A percentile compares a stretch with the other conserved stretches of the same genome.
These are phyloP conservation scores for Phoebastria nigripes DNA, from an alignment of 2,797 vertebrate species.

Conservation along the genomic window DNA sequence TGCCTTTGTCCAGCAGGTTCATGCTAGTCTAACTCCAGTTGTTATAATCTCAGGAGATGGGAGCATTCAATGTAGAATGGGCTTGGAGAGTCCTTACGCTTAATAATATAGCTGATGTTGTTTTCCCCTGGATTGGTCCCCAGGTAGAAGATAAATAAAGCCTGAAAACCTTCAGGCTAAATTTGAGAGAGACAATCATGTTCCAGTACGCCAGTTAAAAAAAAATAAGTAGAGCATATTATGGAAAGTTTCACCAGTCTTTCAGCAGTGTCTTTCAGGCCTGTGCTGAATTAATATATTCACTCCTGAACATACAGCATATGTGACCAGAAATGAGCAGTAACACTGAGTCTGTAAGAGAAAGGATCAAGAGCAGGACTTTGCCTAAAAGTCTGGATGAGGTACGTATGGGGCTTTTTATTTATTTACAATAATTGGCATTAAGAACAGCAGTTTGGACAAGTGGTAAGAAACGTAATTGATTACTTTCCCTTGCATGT, in stretches of 20 bases:
- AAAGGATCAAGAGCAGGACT: background rate
- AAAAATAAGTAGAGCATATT: background rate
- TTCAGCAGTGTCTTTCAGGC: background rate
- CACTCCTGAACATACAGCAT: background rate
- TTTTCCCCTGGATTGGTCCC: background rate
- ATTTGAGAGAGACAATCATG: background rate
- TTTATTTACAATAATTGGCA: background rate
- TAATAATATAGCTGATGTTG: background rate
- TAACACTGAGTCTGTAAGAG: background rate
- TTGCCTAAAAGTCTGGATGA: background rate
- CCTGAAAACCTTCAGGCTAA: background rate
- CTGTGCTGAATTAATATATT: background rate
- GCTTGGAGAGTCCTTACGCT: background rate
- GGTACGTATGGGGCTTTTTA: background rate
- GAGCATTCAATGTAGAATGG: background rate
- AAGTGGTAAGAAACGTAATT: background rate
- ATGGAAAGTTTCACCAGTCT: background rate
- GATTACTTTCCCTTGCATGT: background rate
- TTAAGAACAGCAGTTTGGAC: background rate
- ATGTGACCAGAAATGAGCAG: background rate
- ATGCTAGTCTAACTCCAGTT: background rate
- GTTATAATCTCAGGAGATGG: background rate
- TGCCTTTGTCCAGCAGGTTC: background rate
- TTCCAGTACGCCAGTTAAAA: background rate
- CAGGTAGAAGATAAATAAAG: background rate